A percentile compares a stretch with the other conserved stretches of the same genome.
Evolutionary conservation across 2,888 invertebrate species (phyloP).

Genomic region (Phrixothrix hirtus): DNA sequence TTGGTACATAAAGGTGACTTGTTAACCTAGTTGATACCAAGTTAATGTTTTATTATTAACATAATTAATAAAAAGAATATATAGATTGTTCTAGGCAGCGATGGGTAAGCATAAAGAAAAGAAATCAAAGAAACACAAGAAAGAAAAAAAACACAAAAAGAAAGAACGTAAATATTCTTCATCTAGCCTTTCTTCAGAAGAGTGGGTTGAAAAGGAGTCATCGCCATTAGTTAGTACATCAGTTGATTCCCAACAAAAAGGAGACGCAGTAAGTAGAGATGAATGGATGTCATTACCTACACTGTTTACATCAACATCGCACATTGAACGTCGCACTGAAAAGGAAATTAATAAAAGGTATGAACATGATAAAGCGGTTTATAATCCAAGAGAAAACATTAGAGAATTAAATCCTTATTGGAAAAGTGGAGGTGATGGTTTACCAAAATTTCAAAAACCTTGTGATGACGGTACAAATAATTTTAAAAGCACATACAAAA

Average conservation of each 20-base stretch:
- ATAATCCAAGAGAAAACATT: constrained; percentile 71
- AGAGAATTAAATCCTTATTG: constrained; percentile 91
- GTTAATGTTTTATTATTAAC: no score
- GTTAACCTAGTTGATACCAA: no score
- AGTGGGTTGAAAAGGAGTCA: constrained; percentile 65
- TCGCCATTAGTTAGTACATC: constrained; percentile 34
- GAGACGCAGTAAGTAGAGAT: constrained; percentile 59
- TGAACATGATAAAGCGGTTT: constrained; percentile 62
- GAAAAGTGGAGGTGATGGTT: constrained; percentile 85
- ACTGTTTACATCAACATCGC: constrained; percentile 44
- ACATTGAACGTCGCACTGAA: constrained; percentile 54
- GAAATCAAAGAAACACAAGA: constrained; percentile 56
- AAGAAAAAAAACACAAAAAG: constrained; percentile 51
- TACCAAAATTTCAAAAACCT: constrained; percentile 66
- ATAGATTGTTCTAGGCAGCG: not conserved
- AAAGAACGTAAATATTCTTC: constrained; percentile 31
- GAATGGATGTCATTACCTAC: constrained; percentile 79
- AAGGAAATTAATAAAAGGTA: constrained; percentile 59
- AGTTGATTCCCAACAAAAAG: constrained; percentile 25
- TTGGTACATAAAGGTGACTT: no score
- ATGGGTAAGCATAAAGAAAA: constrained; percentile 44
- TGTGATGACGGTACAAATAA: constrained; percentile 53
- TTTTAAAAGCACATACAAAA: constrained; percentile 38
- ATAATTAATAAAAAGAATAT: not conserved
- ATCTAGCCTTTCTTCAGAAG: constrained; percentile 51